Conservation (phyloP, 2,888 invertebrate species). For the Unio pictorum region DNA sequence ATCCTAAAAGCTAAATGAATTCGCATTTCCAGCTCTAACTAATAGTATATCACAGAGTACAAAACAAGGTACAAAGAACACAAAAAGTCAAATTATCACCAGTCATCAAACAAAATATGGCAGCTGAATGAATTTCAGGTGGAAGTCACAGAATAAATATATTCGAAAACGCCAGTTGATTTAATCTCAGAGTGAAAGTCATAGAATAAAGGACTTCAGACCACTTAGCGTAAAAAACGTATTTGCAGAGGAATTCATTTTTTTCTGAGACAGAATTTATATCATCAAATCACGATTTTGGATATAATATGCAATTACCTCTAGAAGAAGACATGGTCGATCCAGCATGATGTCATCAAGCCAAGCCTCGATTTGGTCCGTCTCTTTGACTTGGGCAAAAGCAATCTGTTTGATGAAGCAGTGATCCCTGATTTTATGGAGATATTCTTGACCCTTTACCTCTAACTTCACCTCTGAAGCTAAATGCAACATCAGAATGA, state of each 20-base stretch:
- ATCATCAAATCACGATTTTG: not conserved
- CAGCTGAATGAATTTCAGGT: no score
- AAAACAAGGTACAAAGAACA: no score
- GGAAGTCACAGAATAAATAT: not conserved
- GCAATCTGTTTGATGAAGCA: constrained; percentile 82
- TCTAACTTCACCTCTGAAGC: no score
- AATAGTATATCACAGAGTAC: no score
- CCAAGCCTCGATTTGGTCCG: constrained; percentile 86
- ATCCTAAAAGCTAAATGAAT: no score
- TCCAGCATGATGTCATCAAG: constrained; percentile 87
- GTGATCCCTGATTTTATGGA: constrained; percentile 81
- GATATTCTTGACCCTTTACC: constrained; percentile 78
- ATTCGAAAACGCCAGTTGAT: not conserved
- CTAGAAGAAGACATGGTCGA: constrained; percentile 79
- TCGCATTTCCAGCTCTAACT: no score
- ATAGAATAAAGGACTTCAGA: not conserved
- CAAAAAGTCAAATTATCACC: no score
- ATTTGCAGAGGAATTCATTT: no score
- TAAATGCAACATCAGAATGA: no score
- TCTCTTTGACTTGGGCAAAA: constrained; percentile 85
- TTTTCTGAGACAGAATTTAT: no score
- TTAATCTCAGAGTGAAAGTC: not conserved
- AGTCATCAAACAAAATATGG: no score
- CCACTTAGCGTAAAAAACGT: not conserved
- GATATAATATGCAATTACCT: constrained; percentile 73